These are phyloP conservation scores for Drosophila orosa DNA, from an alignment of 1,140 invertebrate genomes.

Conservation along the genomic window DNA sequence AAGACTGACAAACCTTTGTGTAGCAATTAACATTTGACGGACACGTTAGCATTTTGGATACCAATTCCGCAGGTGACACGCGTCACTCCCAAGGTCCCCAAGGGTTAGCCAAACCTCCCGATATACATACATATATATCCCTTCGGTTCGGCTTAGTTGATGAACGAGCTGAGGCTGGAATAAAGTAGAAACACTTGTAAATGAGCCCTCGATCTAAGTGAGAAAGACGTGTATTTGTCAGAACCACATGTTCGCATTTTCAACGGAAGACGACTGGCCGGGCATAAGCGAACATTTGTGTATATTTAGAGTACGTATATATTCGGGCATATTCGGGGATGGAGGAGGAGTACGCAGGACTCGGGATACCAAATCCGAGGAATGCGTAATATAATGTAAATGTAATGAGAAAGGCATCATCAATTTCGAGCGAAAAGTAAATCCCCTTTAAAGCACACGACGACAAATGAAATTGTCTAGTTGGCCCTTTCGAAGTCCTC, in stretches of 20 bases:
- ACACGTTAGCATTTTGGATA: conserved; percentile 18
- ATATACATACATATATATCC: conserved; percentile 21
- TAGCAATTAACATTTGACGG: conserved; percentile 40
- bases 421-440: conserved; percentile 61
- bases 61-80: conserved; percentile 41
- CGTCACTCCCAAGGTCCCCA: conserved; percentile 30
- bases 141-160: conserved; percentile 15
- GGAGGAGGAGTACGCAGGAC: not conserved
- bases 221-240: conserved; percentile 45
- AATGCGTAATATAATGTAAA: conserved; percentile 78
- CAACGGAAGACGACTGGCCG: conserved; percentile 13
- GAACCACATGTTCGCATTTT: conserved; percentile 57
- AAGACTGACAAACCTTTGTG: conserved; percentile 35
- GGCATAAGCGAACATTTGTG: conserved; percentile 45
- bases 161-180: conserved; percentile 5
- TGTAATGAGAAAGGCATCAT: conserved; percentile 82
- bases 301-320: conserved; percentile 27
- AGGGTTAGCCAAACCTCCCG: conserved; percentile 17
- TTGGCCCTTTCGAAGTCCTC: conserved; percentile 57
- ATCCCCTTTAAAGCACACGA: conserved; percentile 76
- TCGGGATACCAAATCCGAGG: conserved; percentile 2
- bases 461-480: conserved; percentile 77
- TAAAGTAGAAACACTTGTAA: conserved; percentile 54
- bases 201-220: conserved; percentile 39
- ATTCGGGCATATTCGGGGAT: not conserved